phyloP scores from a whole-genome alignment of 2,113 vertebrate species.

The Nansenia antarctica region DNA sequence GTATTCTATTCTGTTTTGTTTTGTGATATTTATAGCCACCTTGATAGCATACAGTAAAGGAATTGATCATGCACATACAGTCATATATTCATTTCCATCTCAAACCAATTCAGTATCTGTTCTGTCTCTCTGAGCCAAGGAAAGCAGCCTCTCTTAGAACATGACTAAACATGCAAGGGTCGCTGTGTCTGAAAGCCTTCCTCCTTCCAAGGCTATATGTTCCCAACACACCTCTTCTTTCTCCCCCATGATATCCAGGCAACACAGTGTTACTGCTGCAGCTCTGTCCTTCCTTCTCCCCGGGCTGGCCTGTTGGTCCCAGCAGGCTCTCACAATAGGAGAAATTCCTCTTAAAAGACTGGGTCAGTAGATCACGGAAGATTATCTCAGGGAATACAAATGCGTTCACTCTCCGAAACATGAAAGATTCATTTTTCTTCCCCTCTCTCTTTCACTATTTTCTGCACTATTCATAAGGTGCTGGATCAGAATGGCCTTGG shows the following conservation, averaged over 20 bases:
- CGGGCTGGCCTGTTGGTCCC: not conserved
- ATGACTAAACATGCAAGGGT: not conserved
- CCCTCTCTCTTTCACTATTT: constrained; percentile 20
- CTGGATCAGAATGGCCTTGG: constrained; percentile 10
- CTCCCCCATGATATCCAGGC: not conserved
- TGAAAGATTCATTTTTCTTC: constrained; percentile 9
- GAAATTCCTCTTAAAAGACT: constrained; percentile 31
- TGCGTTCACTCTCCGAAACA: constrained; percentile 31
- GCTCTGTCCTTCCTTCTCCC: not conserved
- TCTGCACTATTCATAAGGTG: constrained; percentile 18
- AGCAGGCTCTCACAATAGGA: constrained; percentile 2
- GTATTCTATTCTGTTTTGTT: not conserved
- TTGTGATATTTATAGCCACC: not conserved
- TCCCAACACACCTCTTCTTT: not conserved
- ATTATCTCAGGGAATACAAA: not conserved
- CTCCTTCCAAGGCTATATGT: not conserved
- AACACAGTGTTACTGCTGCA: not conserved
- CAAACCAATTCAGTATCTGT: not conserved
- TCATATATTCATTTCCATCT: not conserved
- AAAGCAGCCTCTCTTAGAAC: constrained; percentile 3
- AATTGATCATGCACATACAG: not conserved
- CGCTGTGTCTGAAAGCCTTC: not conserved
- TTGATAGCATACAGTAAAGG: not conserved
- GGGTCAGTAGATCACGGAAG: constrained; percentile 41
- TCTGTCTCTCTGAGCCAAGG: not conserved